A percentile compares a stretch with the other conserved stretches of the same genome.
Evolutionary conservation across 2,888 invertebrate genomes (phyloP).

Genomic region (Mylabris sibirica): DNA sequence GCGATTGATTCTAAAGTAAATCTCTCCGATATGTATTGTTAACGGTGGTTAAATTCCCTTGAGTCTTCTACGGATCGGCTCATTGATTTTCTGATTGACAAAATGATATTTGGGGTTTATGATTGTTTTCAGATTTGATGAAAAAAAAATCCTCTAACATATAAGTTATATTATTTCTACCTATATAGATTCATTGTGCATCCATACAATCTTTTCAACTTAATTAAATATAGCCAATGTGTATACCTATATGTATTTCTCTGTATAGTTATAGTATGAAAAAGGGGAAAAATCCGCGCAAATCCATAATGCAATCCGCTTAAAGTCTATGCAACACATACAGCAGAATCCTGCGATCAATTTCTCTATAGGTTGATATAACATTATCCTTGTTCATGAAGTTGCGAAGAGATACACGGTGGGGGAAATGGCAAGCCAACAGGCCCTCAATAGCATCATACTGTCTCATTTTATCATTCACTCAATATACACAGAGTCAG

Average conservation of each 20-base stretch:
- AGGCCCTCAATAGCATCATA: slow-evolving; percentile 37
- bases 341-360: slow-evolving; percentile 53
- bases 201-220: slow-evolving; percentile 41
- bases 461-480: not conserved
- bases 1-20: not conserved
- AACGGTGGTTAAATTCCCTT: not conserved
- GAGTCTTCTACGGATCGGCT: not conserved
- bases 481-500: slow-evolving; percentile 25
- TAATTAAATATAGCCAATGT: slow-evolving; percentile 39
- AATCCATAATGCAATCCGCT: slow-evolving; percentile 48
- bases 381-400: slow-evolving; percentile 55
- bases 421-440: slow-evolving; percentile 49
- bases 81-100: slow-evolving; percentile 1
- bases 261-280: slow-evolving; percentile 40
- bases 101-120: slow-evolving; percentile 5
- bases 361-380: slow-evolving; percentile 55
- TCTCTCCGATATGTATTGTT: not conserved
- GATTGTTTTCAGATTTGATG: slow-evolving; percentile 4
- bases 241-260: slow-evolving; percentile 16
- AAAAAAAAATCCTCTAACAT: not conserved
- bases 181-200: slow-evolving; percentile 27
- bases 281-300: slow-evolving; percentile 47
- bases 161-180: not conserved
- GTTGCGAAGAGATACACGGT: slow-evolving; percentile 48
- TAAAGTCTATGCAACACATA: slow-evolving; percentile 47